phyloP scores from a whole-genome alignment of 2,888 invertebrate species.

The Dryobotodes eremita region DNA sequence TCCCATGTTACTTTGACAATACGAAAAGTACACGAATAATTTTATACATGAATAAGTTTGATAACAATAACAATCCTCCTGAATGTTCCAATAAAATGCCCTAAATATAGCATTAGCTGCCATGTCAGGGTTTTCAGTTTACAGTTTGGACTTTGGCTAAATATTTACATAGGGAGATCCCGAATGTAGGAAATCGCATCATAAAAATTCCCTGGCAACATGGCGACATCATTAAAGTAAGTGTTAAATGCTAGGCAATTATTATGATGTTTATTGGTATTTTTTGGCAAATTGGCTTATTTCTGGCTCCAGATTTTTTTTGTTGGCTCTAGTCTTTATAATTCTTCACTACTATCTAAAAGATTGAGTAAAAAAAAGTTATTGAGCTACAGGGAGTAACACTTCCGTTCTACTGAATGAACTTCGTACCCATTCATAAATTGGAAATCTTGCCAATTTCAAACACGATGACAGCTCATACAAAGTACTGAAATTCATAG shows the following conservation, averaged over 20 bases:
- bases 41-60: conserved; percentile 10
- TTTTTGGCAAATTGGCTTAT: background rate
- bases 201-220: background rate
- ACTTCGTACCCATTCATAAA: conserved; percentile 35
- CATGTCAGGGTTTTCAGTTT: background rate
- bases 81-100: background rate
- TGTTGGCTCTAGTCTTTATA: too few relatives aligned
- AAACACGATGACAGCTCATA: conserved; percentile 41
- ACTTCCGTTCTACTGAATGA: conserved; percentile 24
- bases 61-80: conserved; percentile 3
- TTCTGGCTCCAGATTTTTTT: background rate
- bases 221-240: background rate
- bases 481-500: conserved; percentile 7
- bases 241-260: too few relatives aligned
- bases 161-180: background rate
- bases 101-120: background rate
- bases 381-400: background rate
- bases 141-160: background rate
- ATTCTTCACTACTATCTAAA: too few relatives aligned
- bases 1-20: conserved; percentile 1
- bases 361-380: background rate
- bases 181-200: background rate
- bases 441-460: conserved; percentile 48
- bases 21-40: background rate
- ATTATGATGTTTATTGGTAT: background rate